Evolutionary conservation across 2,797 vertebrate genomes (phyloP).

Genomic region (Coregonus ussuriensis): DNA sequence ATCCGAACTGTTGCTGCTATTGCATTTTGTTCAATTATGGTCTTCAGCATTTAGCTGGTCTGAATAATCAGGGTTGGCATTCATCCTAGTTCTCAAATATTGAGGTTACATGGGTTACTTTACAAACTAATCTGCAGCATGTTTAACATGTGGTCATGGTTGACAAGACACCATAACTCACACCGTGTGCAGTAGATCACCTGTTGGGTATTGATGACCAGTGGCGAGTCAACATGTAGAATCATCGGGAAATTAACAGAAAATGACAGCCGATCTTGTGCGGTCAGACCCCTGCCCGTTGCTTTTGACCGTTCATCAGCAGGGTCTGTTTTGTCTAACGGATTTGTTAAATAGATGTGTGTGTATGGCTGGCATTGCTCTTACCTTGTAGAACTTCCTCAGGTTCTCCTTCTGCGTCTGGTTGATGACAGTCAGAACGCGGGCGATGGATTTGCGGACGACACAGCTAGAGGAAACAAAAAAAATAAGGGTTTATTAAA

Average conservation of each 20-base stretch:
- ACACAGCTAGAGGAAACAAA: constrained; percentile 80
- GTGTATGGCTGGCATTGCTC: constrained; percentile 5
- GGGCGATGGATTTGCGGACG: constrained; percentile 96
- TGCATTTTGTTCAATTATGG: neutral
- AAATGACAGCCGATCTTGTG: neutral
- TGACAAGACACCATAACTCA: neutral
- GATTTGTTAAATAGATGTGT: neutral
- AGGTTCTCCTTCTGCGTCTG: constrained; percentile 99
- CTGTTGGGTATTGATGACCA: neutral
- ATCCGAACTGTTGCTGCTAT: neutral
- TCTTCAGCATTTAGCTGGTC: neutral
- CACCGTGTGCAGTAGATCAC: neutral
- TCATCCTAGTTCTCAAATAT: neutral
- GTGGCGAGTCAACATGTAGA: neutral
- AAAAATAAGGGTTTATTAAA: neutral
- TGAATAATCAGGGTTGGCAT: neutral
- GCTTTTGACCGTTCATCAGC: neutral
- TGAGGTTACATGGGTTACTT: neutral
- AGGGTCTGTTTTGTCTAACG: neutral
- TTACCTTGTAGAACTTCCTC: constrained; percentile 97
- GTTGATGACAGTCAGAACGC: constrained; percentile 97
- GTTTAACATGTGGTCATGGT: neutral
- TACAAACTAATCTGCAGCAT: neutral
- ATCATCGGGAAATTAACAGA: neutral
- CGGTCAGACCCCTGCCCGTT: neutral